A percentile compares a stretch with the other conserved stretches of the same genome.
Conservation (phyloP, 2,797 vertebrate species). For the Triplophysa yarkandensis region DNA sequence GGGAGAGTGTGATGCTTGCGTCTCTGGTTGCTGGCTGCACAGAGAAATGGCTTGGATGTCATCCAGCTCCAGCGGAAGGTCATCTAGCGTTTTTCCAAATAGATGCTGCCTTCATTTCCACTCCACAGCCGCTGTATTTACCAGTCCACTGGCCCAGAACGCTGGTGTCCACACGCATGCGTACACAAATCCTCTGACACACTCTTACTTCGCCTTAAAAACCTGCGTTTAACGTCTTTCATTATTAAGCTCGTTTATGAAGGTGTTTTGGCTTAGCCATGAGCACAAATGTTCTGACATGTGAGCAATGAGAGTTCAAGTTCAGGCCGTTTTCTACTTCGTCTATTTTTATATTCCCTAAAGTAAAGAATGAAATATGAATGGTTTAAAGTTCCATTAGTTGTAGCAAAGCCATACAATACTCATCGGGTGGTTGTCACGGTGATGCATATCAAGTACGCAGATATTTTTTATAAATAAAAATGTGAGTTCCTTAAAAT, state of each 20-base stretch:
- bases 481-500: no score
- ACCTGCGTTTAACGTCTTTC: not conserved
- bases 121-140: conserved; percentile 57
- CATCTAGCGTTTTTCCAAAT: conserved; percentile 74
- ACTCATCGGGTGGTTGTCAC: not conserved
- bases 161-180: conserved; percentile 10
- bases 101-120: conserved; percentile 61
- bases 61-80: conserved; percentile 73
- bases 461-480: no score
- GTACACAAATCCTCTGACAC: not conserved
- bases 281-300: not conserved
- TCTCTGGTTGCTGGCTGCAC: conserved; percentile 73
- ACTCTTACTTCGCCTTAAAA: not conserved
- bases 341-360: not conserved
- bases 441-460: no score
- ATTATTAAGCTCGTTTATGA: no score
- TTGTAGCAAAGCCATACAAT: no score
- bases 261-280: not conserved
- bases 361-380: not conserved
- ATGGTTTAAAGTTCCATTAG: no score
- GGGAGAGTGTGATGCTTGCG: conserved; percentile 57
- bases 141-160: conserved; percentile 59
- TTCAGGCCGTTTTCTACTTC: not conserved
- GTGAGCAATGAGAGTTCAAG: not conserved
- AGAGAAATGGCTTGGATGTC: conserved; percentile 74